Evolutionary conservation across 1,140 invertebrate species (phyloP), one percentile per base, ranked within the genome.

Genomic region (Plodia interpunctella): DNA sequence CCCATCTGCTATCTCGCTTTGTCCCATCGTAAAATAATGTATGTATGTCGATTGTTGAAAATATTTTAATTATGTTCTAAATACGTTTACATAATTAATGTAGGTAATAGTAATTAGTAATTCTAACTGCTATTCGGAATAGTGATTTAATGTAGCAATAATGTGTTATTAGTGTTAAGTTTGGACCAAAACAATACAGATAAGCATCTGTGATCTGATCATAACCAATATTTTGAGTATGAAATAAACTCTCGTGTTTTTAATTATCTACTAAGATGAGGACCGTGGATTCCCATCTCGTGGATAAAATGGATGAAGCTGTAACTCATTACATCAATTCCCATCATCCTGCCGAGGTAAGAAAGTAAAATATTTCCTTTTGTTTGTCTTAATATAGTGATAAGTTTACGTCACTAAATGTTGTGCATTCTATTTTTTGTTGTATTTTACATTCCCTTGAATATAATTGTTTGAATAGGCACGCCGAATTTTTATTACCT

Each of bases 281-380:
- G 53, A 81, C 59, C 53, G 79, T 83, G 5, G 74, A 74, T 65
- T 52, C 76, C 10, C 80, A 83, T 76, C 63, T 86, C 18, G 57
- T 86, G 49, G 80, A 76, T 55, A 83, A 83, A 70, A 87, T 87
- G 74, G 82, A 87, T 30, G 84, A 87, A 59, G 76, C 78, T 0
- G 83, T 87, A 9, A 84, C 76, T 5, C 83, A 87, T 60, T 87
- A 84, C 51, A 87, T 87, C 21, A 82, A 76, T 70, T 71, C 82
- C 5, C 82, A 83, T 54, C 82, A 81, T 35, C 38, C 75, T 11
- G 57, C 64, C 50, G 80, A 85, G 75, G 84, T 83, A 70, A 38
- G 35, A 38, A 38, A 8, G 8, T 11, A 8, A 11, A 11, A 2
- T 38, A 50, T 19, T 50, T 50, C 15, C 17, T 50, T 17, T 50